These are phyloP conservation scores for Cheirogaleus major DNA, from an alignment of 2,797 vertebrate species.

Conservation along the genomic window DNA sequence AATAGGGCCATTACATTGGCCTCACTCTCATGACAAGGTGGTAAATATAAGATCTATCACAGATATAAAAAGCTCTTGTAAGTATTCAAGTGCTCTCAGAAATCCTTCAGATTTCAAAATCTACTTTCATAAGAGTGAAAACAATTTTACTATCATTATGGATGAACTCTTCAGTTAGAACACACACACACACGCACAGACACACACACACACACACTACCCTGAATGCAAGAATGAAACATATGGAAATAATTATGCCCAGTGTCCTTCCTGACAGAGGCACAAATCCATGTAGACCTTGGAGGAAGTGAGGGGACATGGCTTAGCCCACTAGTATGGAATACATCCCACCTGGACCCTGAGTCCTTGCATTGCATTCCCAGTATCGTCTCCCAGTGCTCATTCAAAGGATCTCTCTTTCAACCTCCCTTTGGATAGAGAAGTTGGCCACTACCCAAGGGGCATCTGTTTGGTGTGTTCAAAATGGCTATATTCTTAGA, in stretches of 20 bases:
- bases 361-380: background rate
- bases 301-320: background rate
- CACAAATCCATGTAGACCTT: background rate
- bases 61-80: background rate
- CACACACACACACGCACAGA: background rate
- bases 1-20: background rate
- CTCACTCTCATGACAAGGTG: background rate
- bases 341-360: background rate
- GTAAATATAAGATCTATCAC: background rate
- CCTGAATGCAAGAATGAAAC: background rate
- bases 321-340: background rate
- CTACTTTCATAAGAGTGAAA: background rate
- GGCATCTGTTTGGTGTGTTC: conserved; percentile 16
- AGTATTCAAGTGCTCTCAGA: background rate
- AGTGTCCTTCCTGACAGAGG: background rate
- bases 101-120: conserved; percentile 8
- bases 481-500: conserved; percentile 11
- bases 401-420: conserved; percentile 17
- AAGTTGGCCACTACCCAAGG: background rate
- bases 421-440: background rate
- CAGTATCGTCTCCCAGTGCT: background rate
- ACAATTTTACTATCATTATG: background rate
- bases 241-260: background rate
- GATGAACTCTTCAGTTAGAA: background rate
- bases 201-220: background rate